Conservation (phyloP, 2,797 vertebrate species). For the Eospalax fontanierii region DNA sequence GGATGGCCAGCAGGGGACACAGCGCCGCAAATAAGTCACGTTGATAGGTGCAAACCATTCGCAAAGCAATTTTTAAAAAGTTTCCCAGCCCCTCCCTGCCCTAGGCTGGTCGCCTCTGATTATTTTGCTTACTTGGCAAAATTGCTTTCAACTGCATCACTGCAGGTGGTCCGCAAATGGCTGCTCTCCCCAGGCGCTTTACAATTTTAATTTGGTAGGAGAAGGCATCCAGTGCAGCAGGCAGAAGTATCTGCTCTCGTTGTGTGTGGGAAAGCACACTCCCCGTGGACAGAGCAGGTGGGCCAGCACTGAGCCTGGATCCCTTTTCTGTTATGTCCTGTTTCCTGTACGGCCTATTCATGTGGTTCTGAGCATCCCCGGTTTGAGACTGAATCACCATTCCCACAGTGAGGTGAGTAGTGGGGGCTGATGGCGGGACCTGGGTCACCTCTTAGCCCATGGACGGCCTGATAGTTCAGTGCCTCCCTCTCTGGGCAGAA, state of each 20-base stretch:
- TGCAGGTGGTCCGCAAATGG: neutral
- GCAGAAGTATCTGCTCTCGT: neutral
- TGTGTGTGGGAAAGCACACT: no score
- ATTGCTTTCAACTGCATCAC: neutral
- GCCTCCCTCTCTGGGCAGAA: neutral
- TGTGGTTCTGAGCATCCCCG: neutral
- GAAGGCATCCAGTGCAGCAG: neutral
- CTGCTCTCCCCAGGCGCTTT: neutral
- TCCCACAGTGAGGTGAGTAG: neutral
- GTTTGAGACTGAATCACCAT: neutral
- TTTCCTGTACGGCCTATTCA: neutral
- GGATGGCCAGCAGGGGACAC: neutral
- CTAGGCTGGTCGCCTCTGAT: neutral
- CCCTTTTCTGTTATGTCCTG: accelerated
- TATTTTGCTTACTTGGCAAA: neutral
- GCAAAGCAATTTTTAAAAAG: neutral
- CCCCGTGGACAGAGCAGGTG: accelerated
- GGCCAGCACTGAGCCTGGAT: accelerated
- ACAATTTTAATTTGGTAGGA: neutral
- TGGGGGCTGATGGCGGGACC: neutral
- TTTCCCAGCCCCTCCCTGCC: neutral
- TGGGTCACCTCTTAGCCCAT: accelerated
- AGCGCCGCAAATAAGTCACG: neutral
- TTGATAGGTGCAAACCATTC: neutral
- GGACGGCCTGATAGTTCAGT: accelerated